Evolutionary conservation across 37 sponge, comb jelly and placozoan species (phyloP).

Genomic region (Axinella damicornis): DNA sequence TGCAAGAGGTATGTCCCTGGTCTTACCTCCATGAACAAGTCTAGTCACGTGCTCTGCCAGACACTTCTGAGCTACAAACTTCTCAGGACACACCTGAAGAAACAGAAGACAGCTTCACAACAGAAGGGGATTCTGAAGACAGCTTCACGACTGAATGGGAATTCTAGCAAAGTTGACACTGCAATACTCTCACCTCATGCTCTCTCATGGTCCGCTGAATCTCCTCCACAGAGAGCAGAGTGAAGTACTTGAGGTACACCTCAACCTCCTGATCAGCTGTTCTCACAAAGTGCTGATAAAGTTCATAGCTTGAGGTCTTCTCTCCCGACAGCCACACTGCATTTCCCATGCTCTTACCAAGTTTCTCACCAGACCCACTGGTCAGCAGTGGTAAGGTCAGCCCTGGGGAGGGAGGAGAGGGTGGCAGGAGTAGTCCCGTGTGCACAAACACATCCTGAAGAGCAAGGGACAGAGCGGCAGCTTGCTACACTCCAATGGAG

Average conservation of each 20-base stretch:
- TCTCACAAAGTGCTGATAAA: conserved; percentile 77
- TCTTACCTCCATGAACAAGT: conserved; percentile 85
- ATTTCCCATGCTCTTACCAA: conserved; percentile 82
- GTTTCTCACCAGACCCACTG: conserved; percentile 66
- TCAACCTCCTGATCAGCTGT: conserved; percentile 62
- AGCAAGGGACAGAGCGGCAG: no score
- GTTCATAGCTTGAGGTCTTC: conserved; percentile 66
- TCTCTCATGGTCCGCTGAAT: conserved; percentile 28
- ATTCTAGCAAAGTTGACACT: background rate
- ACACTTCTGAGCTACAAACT: conserved; percentile 63
- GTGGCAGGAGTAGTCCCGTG: no score
- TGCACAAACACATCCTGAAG: no score
- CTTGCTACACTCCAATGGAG: no score
- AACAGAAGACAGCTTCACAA: conserved; percentile 6
- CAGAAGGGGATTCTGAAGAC: no score
- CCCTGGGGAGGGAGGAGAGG: conserved; percentile 22
- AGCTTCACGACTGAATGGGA: no score
- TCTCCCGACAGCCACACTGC: conserved; percentile 80
- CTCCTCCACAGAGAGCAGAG: conserved; percentile 57
- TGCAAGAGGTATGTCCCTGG: no score
- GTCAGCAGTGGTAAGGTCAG: conserved; percentile 78
- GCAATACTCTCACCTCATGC: conserved; percentile 42
- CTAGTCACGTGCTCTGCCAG: conserved; percentile 79
- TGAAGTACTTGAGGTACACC: conserved; percentile 48
- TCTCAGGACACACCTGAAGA: conserved; percentile 33